Percentiles rank a stretch among this genome's conserved stretches.
Conservation (phyloP, 2,113 vertebrate genomes). For the Puma concolor region DNA sequence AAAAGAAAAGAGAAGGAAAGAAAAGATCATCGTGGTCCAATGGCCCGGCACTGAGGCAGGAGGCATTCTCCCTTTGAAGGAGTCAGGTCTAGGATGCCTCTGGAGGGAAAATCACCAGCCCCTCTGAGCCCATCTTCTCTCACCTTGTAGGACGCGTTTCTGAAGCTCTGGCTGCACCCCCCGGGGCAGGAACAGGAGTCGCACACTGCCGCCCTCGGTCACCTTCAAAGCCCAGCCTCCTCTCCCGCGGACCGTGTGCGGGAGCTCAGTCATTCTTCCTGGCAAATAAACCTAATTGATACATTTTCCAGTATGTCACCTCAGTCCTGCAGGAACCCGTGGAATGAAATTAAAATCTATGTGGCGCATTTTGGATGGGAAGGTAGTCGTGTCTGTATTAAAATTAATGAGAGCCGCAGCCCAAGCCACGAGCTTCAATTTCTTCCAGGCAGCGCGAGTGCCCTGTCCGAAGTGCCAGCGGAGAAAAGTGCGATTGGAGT, state of each 20-base stretch:
- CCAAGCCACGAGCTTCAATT: not conserved
- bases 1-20: no score
- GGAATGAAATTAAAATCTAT: slow-evolving; percentile 40
- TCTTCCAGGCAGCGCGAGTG: not conserved
- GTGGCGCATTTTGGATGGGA: slow-evolving; percentile 12
- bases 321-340: not conserved
- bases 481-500: not conserved
- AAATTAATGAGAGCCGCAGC: not conserved
- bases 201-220: not conserved
- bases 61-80: no score
- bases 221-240: not conserved
- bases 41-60: accelerated
- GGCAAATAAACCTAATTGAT: slow-evolving; percentile 3
- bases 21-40: no score
- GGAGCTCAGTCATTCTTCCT: not conserved
- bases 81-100: accelerated
- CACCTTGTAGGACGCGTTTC: accelerated
- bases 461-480: not conserved
- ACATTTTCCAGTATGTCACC: not conserved
- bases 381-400: not conserved
- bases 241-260: accelerated
- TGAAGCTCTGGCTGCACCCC: accelerated
- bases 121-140: accelerated
- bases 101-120: accelerated
- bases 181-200: accelerated